Base-by-base conservation (phyloP, 64 coral and sea anemone species). In the Montipora foliosa region DNA sequence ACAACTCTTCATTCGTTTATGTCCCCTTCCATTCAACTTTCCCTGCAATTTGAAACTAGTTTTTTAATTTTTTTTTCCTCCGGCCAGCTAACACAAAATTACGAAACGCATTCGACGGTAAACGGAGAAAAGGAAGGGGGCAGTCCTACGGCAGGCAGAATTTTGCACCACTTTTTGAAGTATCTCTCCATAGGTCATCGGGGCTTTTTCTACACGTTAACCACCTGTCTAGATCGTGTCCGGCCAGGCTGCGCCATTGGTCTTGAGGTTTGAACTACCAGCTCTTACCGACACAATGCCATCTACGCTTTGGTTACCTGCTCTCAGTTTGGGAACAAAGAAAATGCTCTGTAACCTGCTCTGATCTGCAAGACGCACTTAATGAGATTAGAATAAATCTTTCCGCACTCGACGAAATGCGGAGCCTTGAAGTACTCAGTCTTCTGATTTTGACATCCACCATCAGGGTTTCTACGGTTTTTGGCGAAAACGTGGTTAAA, bases 221-320 rank as follows among this genome's bases (percentile, higher is more conserved):
- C 61, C 82, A 84, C 82, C 82, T 6, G 82, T 45, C 45, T 13
- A 7, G 8, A 17, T 8, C 5, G 5, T 7, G 6, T 16, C 8
- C 25, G 29, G 6, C 14, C 6, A 57, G 6, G 1, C n/a, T 24
- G 16, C 17, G 8, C 62, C 8, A 67, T 68, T 84, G 60, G 82
- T 7, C 44, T 84, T 47, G 17, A 84, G 24, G 3, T 49, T 17
- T 13, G 62, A 84, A n/a, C 82, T 45, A 84, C 82, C 62, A 69
- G 82, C 16, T 84, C 46, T 1, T 3, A 49, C 10, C 29, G 62
- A 69, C 44, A 49, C 68, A 47, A 48, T 19, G 47, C 45, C 25
- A 84, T 49, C 2, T 69, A 68, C 61, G 24, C 37, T 8, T 8
- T 46, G 19, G 17, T 78, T 17, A 49, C 15, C 4, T 22, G 15